These are phyloP conservation scores for Pteromalus puparum DNA, from an alignment of 1,140 invertebrate genomes.

Conservation along the genomic window DNA sequence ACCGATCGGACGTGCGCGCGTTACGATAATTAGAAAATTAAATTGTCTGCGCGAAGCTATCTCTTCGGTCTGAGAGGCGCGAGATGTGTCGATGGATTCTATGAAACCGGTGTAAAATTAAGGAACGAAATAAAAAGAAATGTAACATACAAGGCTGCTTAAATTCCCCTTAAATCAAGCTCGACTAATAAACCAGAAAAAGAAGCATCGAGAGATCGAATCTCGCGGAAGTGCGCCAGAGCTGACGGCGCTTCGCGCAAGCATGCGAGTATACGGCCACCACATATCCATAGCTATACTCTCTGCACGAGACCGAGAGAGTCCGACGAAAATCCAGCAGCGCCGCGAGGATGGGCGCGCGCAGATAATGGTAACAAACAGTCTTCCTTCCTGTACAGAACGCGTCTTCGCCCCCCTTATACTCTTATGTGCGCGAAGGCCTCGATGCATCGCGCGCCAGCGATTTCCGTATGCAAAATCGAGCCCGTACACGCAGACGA, in stretches of 20 bases:
- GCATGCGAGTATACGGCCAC: no score
- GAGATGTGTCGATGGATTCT: neutral
- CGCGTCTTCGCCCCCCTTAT: slow-evolving; percentile 41
- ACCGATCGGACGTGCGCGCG: slow-evolving; percentile 62
- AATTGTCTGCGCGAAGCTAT: slow-evolving; percentile 67
- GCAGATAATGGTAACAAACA: slow-evolving; percentile 66
- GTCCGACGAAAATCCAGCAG: slow-evolving; percentile 13
- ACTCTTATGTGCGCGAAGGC: neutral
- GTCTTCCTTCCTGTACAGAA: slow-evolving; percentile 66
- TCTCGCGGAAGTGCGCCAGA: slow-evolving; percentile 33
- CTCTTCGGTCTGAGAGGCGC: slow-evolving; percentile 51
- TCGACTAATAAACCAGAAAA: neutral
- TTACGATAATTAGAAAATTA: slow-evolving; percentile 76
- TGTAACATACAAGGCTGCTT: neutral
- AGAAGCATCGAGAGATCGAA: slow-evolving; percentile 4
- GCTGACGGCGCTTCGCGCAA: neutral
- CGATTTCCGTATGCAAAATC: slow-evolving; percentile 72
- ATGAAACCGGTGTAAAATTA: neutral
- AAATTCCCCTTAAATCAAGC: neutral
- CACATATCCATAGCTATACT: no score
- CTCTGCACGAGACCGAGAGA: neutral
- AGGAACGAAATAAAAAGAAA: neutral
- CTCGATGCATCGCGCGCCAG: slow-evolving; percentile 57
- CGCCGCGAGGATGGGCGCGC: slow-evolving; percentile 22
- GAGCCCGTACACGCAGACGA: slow-evolving; percentile 66